Evolutionary conservation across 2,113 vertebrate genomes (phyloP), one percentile per base, ranked within the genome.

Genomic region (Nanorana parkeri): DNA sequence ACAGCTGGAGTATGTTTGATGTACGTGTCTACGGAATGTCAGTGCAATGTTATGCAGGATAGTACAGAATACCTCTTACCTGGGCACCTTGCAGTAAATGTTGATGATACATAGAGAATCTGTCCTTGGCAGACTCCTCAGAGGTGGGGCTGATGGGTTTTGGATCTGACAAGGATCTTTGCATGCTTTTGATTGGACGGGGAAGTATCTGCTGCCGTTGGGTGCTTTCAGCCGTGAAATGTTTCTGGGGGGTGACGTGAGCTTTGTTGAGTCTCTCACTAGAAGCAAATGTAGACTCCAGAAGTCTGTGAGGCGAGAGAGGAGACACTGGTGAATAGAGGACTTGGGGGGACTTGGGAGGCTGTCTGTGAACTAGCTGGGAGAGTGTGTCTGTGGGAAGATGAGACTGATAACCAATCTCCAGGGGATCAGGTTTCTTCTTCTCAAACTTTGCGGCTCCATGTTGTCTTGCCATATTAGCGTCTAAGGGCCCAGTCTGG

Each of bases 91-190:
- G 93, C 54, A 96, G 88, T 88, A 94, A 91, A 17, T 97, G 93
- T 83, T 96, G 96, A 89, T 98, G 97, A 88, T 97, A 97, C 86
- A 97, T 91, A 67, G 96, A 96, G 89, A 98, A 97, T 80, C 95
- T 95, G 90, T 95, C 95, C 92, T 97, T 98, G 82, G 92, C 76
- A 0, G 96, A 92, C 72, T 99, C 97, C 74, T 99, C 97, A 5
- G 95, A 96, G 0, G 97, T 99, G 81, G 98, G 98, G 89, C 98
- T 99, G 88, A 99, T 95, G 88, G 98, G 97, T 85, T 99, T 99
- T 69, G 98, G 98, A 88, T 99, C 98, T 0, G 98, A 99, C 92
- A 99, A 93, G 75, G 98, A 99, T 74, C 98, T 94, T 87, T 99
- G 98, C 87, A 98, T 95, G 91, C 93, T 99, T 93, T 98, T 99